Conservation (phyloP, 1,140 invertebrate genomes). For the Episyrphus balteatus region DNA sequence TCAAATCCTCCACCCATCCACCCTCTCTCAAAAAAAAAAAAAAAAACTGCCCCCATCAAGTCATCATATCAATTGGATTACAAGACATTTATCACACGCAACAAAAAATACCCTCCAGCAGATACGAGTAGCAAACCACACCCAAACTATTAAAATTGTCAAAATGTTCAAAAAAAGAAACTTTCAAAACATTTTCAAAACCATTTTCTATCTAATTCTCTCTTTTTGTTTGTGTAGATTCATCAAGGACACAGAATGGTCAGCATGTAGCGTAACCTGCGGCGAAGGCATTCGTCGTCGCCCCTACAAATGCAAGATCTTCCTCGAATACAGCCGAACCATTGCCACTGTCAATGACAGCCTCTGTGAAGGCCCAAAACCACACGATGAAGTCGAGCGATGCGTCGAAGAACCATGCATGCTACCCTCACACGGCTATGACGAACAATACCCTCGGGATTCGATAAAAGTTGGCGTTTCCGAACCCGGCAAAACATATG, state of each 20-base stretch:
- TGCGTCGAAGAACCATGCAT: constrained; percentile 68
- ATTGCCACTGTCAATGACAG: constrained; percentile 75
- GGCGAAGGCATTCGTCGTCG: constrained; percentile 74
- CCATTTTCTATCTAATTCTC: neutral
- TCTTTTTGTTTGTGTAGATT: constrained; percentile 32
- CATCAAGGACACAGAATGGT: constrained; percentile 62
- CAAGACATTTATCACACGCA: no score
- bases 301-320: constrained; percentile 84
- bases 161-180: no score
- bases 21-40: no score
- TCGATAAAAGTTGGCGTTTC: constrained; percentile 41
- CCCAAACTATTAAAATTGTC: no score
- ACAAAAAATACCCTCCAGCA: no score
- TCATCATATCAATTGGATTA: no score
- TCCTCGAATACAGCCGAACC: constrained; percentile 78
- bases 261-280: constrained; percentile 78
- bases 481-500: constrained; percentile 58
- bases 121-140: no score
- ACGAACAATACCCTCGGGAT: constrained; percentile 47
- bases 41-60: no score
- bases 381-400: constrained; percentile 62
- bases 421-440: constrained; percentile 43
- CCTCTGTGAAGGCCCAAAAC: constrained; percentile 77
- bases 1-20: no score
- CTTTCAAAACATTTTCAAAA: neutral